Evolutionary conservation across 2,888 invertebrate genomes (phyloP), one percentile per base, ranked within the genome.

Genomic region (Drosophila mimetica): DNA sequence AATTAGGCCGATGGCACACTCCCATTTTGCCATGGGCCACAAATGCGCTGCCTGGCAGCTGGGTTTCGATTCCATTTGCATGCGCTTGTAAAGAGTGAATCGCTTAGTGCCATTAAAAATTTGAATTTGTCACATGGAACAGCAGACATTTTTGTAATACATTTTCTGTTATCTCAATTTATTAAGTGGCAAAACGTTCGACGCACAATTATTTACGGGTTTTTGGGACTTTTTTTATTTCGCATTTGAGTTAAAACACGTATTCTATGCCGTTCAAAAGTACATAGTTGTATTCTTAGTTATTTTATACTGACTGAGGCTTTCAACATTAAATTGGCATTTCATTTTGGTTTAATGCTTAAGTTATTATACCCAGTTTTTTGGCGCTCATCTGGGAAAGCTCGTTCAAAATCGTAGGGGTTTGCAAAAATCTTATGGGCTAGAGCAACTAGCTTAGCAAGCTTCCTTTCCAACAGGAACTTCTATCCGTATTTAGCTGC

Each of bases 261-360:
- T 41, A 20, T 20, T 44, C 44, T 28, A 25, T 48, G 57, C 55
- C 41, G 4, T 37, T 39, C 18, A 48, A 65, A 30, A 36, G 37
- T 64, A 41, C 37, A 37, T 59, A 47, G 60, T 54, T 60, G n/a
- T 25, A 14, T 63, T 51, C 28, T 46, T 51, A 30, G 52, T 32
- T 48, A 16, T 36, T 55, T 66, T 61, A 66, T 61, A 84, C 81
- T 81, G 85, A 84, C 85, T 81, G 85, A 81, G 81, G 81, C 81
- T 76, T 81, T 84, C 75, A 84, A 81, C 67, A 74, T 61, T 71
- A 64, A 52, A 32, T 65, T 64, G 53, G 50, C 74, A 61, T 60
- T 64, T 50, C 8, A 41, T 64, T 47, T 39, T 34, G 41, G 28
- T 54, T 48, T 32, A 37, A 48, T 52, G 46, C 41, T 36, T 65